Conservation (phyloP, 2,888 invertebrate genomes). For the Dusona sp. region DNA sequence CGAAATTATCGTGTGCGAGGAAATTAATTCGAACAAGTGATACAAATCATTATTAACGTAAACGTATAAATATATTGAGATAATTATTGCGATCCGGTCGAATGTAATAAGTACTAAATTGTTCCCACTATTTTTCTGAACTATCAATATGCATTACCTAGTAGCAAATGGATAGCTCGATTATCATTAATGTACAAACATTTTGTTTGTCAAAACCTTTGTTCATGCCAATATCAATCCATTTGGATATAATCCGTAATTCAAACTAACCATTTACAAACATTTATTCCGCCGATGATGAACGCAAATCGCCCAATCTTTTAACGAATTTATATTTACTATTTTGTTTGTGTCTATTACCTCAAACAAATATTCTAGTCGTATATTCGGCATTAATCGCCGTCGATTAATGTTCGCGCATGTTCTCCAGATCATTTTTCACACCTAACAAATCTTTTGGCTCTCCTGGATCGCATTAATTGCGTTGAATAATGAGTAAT, state of each 20-base stretch:
- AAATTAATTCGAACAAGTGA: slow-evolving; percentile 20
- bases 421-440: background rate
- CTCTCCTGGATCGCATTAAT: slow-evolving; percentile 13
- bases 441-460: background rate
- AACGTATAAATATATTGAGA: background rate
- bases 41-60: slow-evolving; percentile 38
- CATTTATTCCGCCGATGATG: background rate
- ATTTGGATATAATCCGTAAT: background rate
- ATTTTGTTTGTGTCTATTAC: background rate
- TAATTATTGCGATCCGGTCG: slow-evolving; percentile 19
- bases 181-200: background rate
- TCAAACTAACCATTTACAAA: background rate
- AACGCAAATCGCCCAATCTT: background rate
- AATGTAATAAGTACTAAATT: background rate
- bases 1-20: background rate
- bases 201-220: background rate
- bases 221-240: background rate
- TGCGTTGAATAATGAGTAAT: slow-evolving; percentile 10
- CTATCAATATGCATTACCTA: background rate
- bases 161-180: background rate
- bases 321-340: background rate
- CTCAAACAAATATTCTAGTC: background rate
- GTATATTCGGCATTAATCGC: background rate
- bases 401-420: background rate
- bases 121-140: background rate